Evolutionary conservation across 2,888 invertebrate genomes (phyloP).

Genomic region (Neocrepidodera transversa): DNA sequence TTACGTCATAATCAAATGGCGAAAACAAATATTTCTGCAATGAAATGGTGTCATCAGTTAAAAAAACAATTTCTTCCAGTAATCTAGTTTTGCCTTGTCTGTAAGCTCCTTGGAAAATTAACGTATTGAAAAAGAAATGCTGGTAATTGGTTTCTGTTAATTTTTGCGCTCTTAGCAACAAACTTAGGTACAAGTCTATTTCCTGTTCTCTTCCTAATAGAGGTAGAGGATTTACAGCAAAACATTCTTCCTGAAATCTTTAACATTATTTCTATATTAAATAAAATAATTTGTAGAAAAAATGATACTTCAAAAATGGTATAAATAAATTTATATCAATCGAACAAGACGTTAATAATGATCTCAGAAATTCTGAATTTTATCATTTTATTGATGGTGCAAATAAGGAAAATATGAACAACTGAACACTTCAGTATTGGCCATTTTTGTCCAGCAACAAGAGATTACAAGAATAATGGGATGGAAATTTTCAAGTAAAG

Average conservation of each 20-base stretch:
- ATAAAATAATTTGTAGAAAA: background rate
- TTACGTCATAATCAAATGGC: slow-evolving; percentile 56
- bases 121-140: slow-evolving; percentile 38
- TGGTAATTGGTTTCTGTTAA: slow-evolving; percentile 8
- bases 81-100: slow-evolving; percentile 69
- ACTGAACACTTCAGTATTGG: too few relatives aligned
- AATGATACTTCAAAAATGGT: background rate
- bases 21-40: slow-evolving; percentile 56
- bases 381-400: too few relatives aligned
- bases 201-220: slow-evolving; percentile 63
- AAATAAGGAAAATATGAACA: too few relatives aligned
- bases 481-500: too few relatives aligned
- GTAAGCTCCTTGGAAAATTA: slow-evolving; percentile 63
- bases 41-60: slow-evolving; percentile 58
- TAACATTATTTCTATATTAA: background rate
- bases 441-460: too few relatives aligned
- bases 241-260: background rate
- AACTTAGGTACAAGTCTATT: slow-evolving; percentile 45
- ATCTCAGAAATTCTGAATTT: too few relatives aligned
- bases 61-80: slow-evolving; percentile 64
- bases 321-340: too few relatives aligned
- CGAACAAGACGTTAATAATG: too few relatives aligned
- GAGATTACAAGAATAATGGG: too few relatives aligned
- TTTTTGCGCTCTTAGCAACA: slow-evolving; percentile 41
- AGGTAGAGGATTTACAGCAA: slow-evolving; percentile 40